phyloP scores from a whole-genome alignment of 2,797 vertebrate genomes.

The Pygocentrus nattereri region DNA sequence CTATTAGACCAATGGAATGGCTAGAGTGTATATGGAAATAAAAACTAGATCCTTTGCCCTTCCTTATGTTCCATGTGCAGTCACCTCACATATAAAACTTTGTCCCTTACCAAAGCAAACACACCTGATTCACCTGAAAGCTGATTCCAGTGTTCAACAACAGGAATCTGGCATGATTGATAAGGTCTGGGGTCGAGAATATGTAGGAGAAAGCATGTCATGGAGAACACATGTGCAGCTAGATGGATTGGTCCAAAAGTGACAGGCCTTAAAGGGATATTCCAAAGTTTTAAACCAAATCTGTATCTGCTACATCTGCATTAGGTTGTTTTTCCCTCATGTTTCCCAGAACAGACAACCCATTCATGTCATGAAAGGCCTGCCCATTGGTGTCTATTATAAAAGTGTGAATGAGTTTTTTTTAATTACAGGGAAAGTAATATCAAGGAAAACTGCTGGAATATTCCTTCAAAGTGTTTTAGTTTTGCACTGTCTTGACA shows the following conservation, averaged over 20 bases:
- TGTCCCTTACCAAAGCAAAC: conserved; percentile 24
- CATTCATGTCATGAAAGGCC: neutral
- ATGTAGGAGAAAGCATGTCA: conserved; percentile 6
- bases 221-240: conserved; percentile 1
- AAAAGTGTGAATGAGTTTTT: neutral
- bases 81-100: conserved; percentile 15
- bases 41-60: conserved; percentile 18
- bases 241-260: neutral
- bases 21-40: conserved; percentile 30
- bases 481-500: conserved; percentile 77
- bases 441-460: neutral
- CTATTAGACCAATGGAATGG: conserved; percentile 44
- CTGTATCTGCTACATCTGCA: neutral
- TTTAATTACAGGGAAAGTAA: neutral
- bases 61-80: conserved; percentile 7
- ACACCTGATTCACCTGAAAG: neutral
- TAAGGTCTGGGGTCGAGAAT: conserved; percentile 9
- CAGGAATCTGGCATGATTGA: conserved; percentile 15
- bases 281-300: neutral
- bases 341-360: no score
- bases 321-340: neutral
- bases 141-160: neutral
- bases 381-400: neutral
- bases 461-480: conserved; percentile 47
- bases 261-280: neutral